Percentiles rank a stretch among this genome's conserved stretches.
phyloP scores from a whole-genome alignment of 2,113 vertebrate species.

The Holacanthus passer region DNA sequence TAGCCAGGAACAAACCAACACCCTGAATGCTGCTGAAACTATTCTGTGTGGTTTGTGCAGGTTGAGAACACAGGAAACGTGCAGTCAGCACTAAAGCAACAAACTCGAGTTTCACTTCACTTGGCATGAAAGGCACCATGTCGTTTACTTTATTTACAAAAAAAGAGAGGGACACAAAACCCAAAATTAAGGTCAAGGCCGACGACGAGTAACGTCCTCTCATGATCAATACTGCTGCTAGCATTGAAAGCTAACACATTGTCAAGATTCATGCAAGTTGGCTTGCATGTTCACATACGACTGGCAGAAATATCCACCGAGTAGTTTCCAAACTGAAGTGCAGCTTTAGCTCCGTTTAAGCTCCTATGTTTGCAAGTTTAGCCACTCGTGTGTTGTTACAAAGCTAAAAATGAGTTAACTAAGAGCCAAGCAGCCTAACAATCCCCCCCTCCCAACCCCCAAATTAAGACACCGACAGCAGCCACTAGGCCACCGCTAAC shows the following conservation, averaged over 20 bases:
- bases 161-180: neutral
- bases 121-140: constrained; percentile 49
- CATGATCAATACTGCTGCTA: constrained; percentile 54
- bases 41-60: constrained; percentile 62
- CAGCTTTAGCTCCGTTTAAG: neutral
- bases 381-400: neutral
- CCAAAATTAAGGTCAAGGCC: constrained; percentile 31
- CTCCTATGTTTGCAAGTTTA: constrained; percentile 1
- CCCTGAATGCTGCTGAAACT: constrained; percentile 43
- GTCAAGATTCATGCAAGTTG: constrained; percentile 73
- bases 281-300: constrained; percentile 63
- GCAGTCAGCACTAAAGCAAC: constrained; percentile 64
- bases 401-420: constrained; percentile 23
- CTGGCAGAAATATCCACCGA: constrained; percentile 42
- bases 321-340: constrained; percentile 34
- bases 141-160: constrained; percentile 65
- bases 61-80: constrained; percentile 70
- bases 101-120: constrained; percentile 73
- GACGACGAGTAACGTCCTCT: constrained; percentile 17
- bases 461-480: constrained; percentile 75
- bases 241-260: constrained; percentile 72
- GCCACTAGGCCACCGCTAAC: constrained; percentile 82
- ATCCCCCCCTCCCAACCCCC: constrained; percentile 69
- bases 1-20: constrained; percentile 48
- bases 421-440: constrained; percentile 40